Base-by-base conservation (phyloP, 2,888 invertebrate genomes). In the Synanthedon formicaeformis region DNA sequence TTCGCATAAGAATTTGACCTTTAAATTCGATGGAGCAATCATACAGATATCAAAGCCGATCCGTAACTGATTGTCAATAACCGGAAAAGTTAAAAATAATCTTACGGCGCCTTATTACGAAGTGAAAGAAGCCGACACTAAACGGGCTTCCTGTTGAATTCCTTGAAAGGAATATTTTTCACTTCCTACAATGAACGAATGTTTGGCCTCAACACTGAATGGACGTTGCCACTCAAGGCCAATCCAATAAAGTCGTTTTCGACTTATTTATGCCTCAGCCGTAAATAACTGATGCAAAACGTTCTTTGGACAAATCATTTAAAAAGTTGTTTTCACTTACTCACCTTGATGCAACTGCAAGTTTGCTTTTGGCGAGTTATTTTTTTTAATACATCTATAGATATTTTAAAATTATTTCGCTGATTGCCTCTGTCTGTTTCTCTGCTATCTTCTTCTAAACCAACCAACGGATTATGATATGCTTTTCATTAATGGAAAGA, bases 291-390 rank as follows among this genome's bases (percentile, higher is more conserved):
- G 52, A 49, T 40, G 40, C 16, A 49, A 48, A 52, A 49, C 52
- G 48, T 48, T 40, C 54, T 49, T 55, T 62, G 55, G 54, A 57
- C 60, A 60, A 62, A 62, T 62, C 61, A 56, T 58, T 56, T 54
- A 56, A 65, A 69, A 68, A 66, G 66, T 64, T 53, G 67, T 68
- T 68, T 58, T 57, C 60, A 61, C 64, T 63, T 61, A 53, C 56
- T 60, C 52, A 58, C 61, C 62, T 64, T 63, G 59, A 50, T 58
- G 45, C 34, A 45, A 45, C 13, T 45, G 13, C 45, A 34, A 10
- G 34, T 34, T 34, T 34, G 34, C 10, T 34, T 8, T 34, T 34
- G 34, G 34, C 34, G 34, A 8, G 10, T 34, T 52, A 51, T 23
- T 23, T 55, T 63, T 63, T 62, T 60, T 56, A 59, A 63, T 55